These are phyloP conservation scores for Drosophila infuscata DNA, from an alignment of 2,888 invertebrate species.

Conservation along the genomic window DNA sequence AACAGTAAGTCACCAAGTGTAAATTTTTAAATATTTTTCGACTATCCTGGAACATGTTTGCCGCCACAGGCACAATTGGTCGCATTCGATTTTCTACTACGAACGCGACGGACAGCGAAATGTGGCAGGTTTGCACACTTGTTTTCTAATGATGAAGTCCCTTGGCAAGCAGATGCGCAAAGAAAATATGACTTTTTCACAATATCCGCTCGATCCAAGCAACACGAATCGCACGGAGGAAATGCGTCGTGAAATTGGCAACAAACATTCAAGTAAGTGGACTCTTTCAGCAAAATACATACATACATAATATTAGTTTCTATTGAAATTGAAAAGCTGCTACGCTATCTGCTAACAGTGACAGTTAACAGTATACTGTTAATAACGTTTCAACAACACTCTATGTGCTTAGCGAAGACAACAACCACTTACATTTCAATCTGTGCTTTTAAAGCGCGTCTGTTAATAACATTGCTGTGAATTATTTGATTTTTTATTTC, in stretches of 20 bases:
- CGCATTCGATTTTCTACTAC: slow-evolving; percentile 90
- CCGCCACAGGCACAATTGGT: slow-evolving; percentile 90
- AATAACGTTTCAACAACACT: slow-evolving; percentile 43
- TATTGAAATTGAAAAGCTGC: neutral
- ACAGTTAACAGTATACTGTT: slow-evolving; percentile 5
- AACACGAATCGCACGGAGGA: slow-evolving; percentile 88
- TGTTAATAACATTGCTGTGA: slow-evolving; percentile 4
- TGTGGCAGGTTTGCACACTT: slow-evolving; percentile 90
- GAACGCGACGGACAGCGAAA: slow-evolving; percentile 89
- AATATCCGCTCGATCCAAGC: slow-evolving; percentile 80
- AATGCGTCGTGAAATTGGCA: slow-evolving; percentile 88
- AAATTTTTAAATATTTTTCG: neutral
- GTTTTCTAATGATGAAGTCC: slow-evolving; percentile 91
- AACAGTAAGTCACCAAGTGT: slow-evolving; percentile 87
- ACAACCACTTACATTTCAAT: slow-evolving; percentile 34
- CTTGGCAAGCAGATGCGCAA: slow-evolving; percentile 87
- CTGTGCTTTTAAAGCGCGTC: slow-evolving; percentile 27
- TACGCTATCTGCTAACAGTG: neutral
- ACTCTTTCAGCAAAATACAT: neutral
- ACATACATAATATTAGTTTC: neutral
- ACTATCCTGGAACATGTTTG: neutral
- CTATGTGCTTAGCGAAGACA: slow-evolving; percentile 38
- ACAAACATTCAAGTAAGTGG: slow-evolving; percentile 90
- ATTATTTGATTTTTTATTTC: neutral
- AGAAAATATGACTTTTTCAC: slow-evolving; percentile 83